Percentiles rank a stretch among this genome's conserved stretches.
These are phyloP conservation scores for Plecturocebus donacophilus DNA, from an alignment of 2,113 vertebrate genomes.

Conservation along the genomic window DNA sequence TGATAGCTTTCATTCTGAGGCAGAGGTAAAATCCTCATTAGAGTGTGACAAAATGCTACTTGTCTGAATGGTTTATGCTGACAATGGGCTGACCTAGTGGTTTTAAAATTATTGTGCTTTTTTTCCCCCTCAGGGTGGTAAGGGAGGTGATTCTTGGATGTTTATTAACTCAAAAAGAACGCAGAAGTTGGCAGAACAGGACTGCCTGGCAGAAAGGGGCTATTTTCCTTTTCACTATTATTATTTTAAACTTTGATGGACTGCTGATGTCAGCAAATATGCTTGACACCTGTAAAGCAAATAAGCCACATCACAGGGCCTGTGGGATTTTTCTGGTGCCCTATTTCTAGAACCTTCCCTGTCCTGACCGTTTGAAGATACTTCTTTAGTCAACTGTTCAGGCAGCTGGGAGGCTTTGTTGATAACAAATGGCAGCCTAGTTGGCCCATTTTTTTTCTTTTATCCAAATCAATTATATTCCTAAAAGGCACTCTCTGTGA, in stretches of 20 bases:
- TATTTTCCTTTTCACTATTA: conserved; percentile 40
- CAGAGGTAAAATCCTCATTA: conserved; percentile 67
- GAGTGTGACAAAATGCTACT: conserved; percentile 58
- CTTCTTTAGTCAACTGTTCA: not conserved
- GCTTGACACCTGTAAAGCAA: conserved; percentile 75
- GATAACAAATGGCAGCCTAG: not conserved
- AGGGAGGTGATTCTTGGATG: conserved; percentile 44
- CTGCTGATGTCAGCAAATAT: conserved; percentile 71
- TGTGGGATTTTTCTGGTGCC: not conserved
- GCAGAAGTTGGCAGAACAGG: conserved; percentile 58
- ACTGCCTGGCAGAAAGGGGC: conserved; percentile 55
- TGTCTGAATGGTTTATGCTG: conserved; percentile 68
- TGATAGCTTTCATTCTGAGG: conserved; percentile 58
- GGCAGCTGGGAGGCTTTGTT: conserved; percentile 10
- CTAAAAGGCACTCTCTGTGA: conserved; percentile 43
- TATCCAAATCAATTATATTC: conserved; percentile 20
- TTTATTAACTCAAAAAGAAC: conserved; percentile 66
- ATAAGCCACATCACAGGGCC: conserved; percentile 52
- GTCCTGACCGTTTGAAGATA: conserved; percentile 5
- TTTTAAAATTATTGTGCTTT: conserved; percentile 63
- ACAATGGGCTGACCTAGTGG: conserved; percentile 66
- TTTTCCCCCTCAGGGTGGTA: not conserved
- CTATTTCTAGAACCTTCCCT: conserved; percentile 50
- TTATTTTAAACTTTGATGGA: conserved; percentile 70
- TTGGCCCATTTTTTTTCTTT: conserved; percentile 30